Conservation (phyloP, 2,113 vertebrate genomes). For the Nothobranchius kuhntae region DNA sequence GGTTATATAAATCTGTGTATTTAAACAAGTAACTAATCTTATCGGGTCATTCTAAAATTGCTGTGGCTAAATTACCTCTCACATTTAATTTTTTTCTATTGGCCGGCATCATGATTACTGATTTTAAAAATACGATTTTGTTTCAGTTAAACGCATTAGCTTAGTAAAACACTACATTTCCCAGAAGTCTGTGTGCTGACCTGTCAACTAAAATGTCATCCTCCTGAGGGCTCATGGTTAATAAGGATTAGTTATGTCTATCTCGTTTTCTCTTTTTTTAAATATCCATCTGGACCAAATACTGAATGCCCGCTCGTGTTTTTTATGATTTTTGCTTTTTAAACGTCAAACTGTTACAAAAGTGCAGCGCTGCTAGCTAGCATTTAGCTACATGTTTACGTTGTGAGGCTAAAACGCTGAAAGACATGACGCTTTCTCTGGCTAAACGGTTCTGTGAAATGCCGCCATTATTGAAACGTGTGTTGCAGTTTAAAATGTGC, state of each 20-base stretch:
- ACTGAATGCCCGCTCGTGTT: too few species aligned
- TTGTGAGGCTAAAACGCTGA: not conserved
- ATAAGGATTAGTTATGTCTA: not conserved
- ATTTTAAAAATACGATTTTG: not conserved
- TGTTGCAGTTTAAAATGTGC: conserved; percentile 60
- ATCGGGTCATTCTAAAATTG: too few species aligned
- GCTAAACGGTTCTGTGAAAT: conserved; percentile 36
- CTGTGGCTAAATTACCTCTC: too few species aligned
- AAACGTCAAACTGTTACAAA: not conserved
- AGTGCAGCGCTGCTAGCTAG: conserved; percentile 1
- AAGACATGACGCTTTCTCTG: conserved; percentile 51
- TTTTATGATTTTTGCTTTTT: not conserved
- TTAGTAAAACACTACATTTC: conserved; percentile 55
- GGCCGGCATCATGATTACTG: too few species aligned
- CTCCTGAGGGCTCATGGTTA: conserved; percentile 19
- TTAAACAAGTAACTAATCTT: too few species aligned
- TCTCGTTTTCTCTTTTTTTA: not conserved
- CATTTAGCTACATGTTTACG: not conserved
- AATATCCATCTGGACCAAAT: not conserved
- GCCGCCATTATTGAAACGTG: conserved; percentile 30
- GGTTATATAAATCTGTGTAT: too few species aligned
- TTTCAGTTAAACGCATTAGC: not conserved
- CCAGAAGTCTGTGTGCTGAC: conserved; percentile 51
- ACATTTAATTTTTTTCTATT: too few species aligned
- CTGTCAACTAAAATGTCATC: conserved; percentile 72